These are phyloP conservation scores for Chamaetylas fuelleborni DNA, from an alignment of 2,113 vertebrate species.

Conservation along the genomic window DNA sequence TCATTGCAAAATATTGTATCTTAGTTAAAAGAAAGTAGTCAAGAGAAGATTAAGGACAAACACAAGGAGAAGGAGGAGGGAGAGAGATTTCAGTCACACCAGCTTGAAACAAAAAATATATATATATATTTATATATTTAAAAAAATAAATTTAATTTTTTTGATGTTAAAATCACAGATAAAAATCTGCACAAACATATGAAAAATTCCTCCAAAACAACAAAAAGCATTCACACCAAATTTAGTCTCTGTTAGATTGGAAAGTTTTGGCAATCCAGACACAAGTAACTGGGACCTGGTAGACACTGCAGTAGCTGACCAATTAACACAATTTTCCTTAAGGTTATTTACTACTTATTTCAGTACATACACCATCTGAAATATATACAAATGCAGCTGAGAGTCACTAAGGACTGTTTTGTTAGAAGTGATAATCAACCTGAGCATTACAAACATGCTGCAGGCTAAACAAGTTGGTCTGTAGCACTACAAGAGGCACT, in stretches of 20 bases:
- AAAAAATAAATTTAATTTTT: background rate
- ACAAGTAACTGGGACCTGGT: background rate
- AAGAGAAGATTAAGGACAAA: background rate
- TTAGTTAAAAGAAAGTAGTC: background rate
- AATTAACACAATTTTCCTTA: background rate
- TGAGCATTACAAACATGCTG: slow-evolving; percentile 15
- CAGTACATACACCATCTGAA: background rate
- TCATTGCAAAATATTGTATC: background rate
- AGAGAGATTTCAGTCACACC: background rate
- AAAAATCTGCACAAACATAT: background rate
- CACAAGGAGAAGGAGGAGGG: accelerated
- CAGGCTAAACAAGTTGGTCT: slow-evolving; percentile 55
- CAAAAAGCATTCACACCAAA: background rate
- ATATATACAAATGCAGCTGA: background rate
- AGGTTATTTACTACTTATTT: background rate
- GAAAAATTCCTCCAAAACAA: background rate
- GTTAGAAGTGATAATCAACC: slow-evolving; percentile 36
- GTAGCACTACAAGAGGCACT: background rate
- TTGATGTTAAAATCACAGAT: background rate
- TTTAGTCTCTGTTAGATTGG: background rate
- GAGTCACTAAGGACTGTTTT: slow-evolving; percentile 21
- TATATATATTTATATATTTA: no score
- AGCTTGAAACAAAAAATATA: background rate
- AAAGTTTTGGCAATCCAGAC: background rate
- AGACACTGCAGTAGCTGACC: background rate